Conservation (phyloP, 2,888 invertebrate species). For the Muschampia staudingeri region DNA sequence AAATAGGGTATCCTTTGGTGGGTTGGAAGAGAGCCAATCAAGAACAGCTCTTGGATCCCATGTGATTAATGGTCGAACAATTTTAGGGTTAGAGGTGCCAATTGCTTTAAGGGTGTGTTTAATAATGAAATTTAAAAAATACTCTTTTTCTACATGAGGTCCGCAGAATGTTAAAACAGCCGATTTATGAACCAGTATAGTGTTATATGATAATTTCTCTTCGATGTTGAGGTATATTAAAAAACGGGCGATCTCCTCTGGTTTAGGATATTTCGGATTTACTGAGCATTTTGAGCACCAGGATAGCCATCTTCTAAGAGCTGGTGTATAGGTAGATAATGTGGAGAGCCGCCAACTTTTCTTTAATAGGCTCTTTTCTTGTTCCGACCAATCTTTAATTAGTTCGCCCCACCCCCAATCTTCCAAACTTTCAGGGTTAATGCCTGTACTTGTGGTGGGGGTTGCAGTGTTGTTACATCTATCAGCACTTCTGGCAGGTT, state of each 20-base stretch:
- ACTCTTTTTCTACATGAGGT: neutral
- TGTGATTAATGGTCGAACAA: neutral
- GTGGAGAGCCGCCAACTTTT: constrained; percentile 45
- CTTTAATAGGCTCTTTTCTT: constrained; percentile 13
- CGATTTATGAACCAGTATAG: neutral
- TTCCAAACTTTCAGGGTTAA: constrained; percentile 31
- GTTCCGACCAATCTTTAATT: constrained; percentile 26
- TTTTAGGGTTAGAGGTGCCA: neutral
- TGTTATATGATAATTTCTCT: neutral
- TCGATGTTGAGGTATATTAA: neutral
- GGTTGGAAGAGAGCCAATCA: neutral
- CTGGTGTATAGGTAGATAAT: neutral
- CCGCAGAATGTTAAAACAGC: neutral
- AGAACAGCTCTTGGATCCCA: neutral
- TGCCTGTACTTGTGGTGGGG: constrained; percentile 17
- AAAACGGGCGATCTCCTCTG: neutral
- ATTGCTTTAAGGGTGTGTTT: neutral
- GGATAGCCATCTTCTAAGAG: neutral
- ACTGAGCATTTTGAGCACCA: neutral
- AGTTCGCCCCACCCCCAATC: constrained; percentile 28
- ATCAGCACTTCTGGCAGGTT: neutral
- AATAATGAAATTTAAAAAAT: neutral
- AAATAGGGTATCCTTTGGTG: neutral
- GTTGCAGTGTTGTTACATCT: neutral
- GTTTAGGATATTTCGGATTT: neutral